Conservation (phyloP, 2,797 vertebrate genomes). For the Gephyroberyx darwinii region DNA sequence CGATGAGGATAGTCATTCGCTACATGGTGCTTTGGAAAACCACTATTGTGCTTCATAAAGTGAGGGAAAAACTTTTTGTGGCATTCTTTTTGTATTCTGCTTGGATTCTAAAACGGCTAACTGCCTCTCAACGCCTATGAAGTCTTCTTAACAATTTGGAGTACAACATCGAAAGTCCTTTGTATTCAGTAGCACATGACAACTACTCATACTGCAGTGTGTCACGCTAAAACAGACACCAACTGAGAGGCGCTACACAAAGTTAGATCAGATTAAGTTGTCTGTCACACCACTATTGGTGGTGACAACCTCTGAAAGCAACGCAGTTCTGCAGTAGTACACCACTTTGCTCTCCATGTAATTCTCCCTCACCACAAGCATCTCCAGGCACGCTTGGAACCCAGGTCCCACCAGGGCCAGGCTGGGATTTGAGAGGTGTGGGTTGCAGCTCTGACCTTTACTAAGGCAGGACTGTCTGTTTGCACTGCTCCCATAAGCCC, state of each 20-base stretch:
- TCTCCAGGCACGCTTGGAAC: constrained; percentile 74
- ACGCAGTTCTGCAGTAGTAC: constrained; percentile 45
- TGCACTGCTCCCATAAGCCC: constrained; percentile 78
- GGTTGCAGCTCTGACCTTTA: constrained; percentile 83
- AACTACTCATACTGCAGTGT: constrained; percentile 37
- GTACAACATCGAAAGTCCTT: constrained; percentile 38
- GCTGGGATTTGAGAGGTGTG: constrained; percentile 78
- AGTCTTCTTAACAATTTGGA: constrained; percentile 42
- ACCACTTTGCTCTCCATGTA: constrained; percentile 46
- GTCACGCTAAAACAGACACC: constrained; percentile 53
- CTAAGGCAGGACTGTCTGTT: constrained; percentile 80
- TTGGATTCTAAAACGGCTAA: constrained; percentile 52
- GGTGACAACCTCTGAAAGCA: constrained; percentile 73
- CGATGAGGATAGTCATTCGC: constrained; percentile 76
- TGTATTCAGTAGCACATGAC: constrained; percentile 46
- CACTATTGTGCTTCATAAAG: constrained; percentile 62
- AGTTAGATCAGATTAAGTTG: constrained; percentile 61
- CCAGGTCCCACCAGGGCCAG: constrained; percentile 68
- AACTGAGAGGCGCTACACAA: constrained; percentile 56
- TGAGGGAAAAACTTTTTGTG: constrained; percentile 61
- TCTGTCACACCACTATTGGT: constrained; percentile 65
- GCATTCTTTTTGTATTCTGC: constrained; percentile 44
- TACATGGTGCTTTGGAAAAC: constrained; percentile 73
- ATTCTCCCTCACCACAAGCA: constrained; percentile 69
- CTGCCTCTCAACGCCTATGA: constrained; percentile 41